Evolutionary conservation across 2,113 vertebrate species (phyloP), one percentile per base, ranked within the genome.

Genomic region (Sialia sialis): DNA sequence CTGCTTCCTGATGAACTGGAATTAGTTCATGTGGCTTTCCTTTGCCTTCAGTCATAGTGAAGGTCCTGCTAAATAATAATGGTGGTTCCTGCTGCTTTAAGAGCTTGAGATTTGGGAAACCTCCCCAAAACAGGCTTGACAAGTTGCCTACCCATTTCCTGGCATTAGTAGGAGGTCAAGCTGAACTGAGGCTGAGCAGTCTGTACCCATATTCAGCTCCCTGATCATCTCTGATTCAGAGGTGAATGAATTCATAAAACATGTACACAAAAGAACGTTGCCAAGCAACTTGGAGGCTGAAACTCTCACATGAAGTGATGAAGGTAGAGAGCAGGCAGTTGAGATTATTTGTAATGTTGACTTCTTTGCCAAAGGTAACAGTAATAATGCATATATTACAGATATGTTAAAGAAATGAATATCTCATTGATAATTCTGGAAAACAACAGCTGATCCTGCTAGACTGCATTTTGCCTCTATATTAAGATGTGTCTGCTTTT

Each of bases 211-310:
- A 25, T 81, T 85, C 55, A 75, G 59, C 81, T 92, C 82, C 92
- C 86, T 93, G 92, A 96, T 96, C 81, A 85, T 81, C 94, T 93
- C 88, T 94, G 84, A 97, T 98, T 96, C 94, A 75, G 93, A 94
- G 94, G 95, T 95, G 94, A 96, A 97, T 76, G 64, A 91, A 96
- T 98, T 96, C 86, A 95, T 96, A 94, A 95, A 93, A 83, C 60
- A 83, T 68, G 60, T 52, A 60, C 92, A 96, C 94, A 90, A 96
- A 96, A 96, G 93, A 82, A 94, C 85, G 97, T 98, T 98, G 97
- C 98, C 96, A 97, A 96, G 98, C 98, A 98, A 98, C 98, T 11
- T 89, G 70, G 64, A 91, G 90, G 59, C 86, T 55, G 68, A 85
- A 96, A 93, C 67, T 94, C 69, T 72, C 78, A 48, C 84, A 88